phyloP scores from a whole-genome alignment of 2,797 vertebrate species.

The Crax fasciolata region DNA sequence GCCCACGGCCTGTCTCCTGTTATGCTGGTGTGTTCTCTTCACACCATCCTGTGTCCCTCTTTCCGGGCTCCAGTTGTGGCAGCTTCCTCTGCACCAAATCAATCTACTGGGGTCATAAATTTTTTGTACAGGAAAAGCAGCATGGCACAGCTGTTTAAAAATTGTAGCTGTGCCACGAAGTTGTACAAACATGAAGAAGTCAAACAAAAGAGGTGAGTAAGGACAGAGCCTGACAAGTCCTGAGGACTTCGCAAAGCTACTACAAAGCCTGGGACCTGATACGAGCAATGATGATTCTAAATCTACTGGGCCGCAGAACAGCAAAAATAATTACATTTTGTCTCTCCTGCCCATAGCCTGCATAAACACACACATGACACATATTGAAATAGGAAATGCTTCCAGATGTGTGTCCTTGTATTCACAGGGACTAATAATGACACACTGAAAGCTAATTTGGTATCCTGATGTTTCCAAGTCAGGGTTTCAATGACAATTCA shows the following conservation, averaged over 20 bases:
- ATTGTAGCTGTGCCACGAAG: not conserved
- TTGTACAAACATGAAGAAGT: not conserved
- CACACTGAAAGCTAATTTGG: not conserved
- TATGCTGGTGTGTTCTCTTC: not conserved
- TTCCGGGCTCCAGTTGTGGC: not conserved
- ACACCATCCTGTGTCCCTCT: accelerated
- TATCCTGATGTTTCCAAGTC: not conserved
- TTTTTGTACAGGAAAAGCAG: not conserved
- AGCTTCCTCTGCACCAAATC: not conserved
- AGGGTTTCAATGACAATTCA: not conserved
- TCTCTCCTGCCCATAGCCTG: not conserved
- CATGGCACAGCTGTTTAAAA: not conserved
- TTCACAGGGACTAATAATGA: not conserved
- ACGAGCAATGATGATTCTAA: not conserved
- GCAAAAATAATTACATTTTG: not conserved
- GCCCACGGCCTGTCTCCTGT: not conserved
- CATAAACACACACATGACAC: not conserved
- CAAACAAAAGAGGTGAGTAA: not conserved
- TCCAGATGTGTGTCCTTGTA: not conserved
- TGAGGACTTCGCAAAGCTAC: not conserved
- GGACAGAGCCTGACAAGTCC: not conserved
- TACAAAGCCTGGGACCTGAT: not conserved
- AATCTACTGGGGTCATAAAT: not conserved
- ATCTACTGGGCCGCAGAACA: not conserved
- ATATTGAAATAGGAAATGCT: not conserved